Percentiles rank a stretch among this genome's conserved stretches.
These are phyloP conservation scores for Perccottus glenii DNA, from an alignment of 2,113 vertebrate species.

Conservation along the genomic window DNA sequence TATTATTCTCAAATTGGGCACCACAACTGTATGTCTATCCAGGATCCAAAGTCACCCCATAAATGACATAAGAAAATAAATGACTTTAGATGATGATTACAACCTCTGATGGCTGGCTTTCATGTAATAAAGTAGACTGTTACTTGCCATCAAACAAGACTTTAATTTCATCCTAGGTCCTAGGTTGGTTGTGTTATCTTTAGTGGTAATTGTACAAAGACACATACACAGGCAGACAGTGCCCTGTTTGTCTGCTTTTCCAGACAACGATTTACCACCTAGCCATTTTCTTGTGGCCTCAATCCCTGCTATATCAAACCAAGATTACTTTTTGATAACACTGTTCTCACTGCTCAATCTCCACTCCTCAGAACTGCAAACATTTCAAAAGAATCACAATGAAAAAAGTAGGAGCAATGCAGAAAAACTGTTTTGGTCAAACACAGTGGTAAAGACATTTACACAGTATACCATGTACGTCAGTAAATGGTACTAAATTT, in stretches of 20 bases:
- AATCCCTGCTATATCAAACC: constrained; percentile 58
- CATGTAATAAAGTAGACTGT: constrained; percentile 24
- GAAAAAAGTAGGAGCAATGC: constrained; percentile 21
- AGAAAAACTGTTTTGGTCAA: constrained; percentile 16
- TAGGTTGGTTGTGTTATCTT: constrained; percentile 22
- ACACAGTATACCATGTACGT: background rate
- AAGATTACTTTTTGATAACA: constrained; percentile 78
- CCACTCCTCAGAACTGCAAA: constrained; percentile 55
- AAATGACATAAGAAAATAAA: constrained; percentile 42
- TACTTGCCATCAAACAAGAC: constrained; percentile 10
- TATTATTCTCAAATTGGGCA: constrained; percentile 51
- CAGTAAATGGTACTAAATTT: background rate
- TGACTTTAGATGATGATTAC: constrained; percentile 14
- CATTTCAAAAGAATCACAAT: constrained; percentile 55
- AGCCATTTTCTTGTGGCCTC: constrained; percentile 56
- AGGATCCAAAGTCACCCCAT: constrained; percentile 51
- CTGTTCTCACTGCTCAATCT: constrained; percentile 47
- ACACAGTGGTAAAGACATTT: background rate
- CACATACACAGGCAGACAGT: constrained; percentile 21
- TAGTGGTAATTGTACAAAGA: constrained; percentile 38
- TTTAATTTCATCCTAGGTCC: constrained; percentile 16
- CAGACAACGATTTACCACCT: constrained; percentile 58
- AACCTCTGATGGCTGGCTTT: constrained; percentile 23
- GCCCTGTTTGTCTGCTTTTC: constrained; percentile 36
- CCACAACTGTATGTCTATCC: constrained; percentile 29